Percentiles rank a stretch among this genome's conserved stretches.
These are phyloP conservation scores for Cassiopea xamachana DNA, from an alignment of 30 jellyfish, hydroid and myxozoan species.

Conservation along the genomic window DNA sequence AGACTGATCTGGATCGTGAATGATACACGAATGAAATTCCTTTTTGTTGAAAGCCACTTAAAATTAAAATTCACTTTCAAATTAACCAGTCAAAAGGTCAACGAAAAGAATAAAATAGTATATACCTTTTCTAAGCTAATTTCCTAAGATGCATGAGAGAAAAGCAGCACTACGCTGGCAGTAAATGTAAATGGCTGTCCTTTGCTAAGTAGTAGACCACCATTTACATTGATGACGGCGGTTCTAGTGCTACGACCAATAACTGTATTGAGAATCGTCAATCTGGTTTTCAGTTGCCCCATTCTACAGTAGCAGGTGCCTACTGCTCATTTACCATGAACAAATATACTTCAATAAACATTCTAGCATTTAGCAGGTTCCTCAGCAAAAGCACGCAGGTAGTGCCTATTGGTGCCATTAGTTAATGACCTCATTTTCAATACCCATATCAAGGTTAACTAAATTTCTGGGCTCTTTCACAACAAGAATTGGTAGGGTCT, in stretches of 20 bases:
- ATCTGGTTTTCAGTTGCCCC: not conserved
- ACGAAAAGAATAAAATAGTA: too few relatives aligned
- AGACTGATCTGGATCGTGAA: too few relatives aligned
- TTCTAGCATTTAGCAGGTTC: not conserved
- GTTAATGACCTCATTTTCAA: constrained; percentile 1
- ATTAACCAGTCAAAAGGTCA: too few relatives aligned
- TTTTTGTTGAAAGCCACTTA: too few relatives aligned
- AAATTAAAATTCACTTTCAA: too few relatives aligned
- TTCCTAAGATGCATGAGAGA: too few relatives aligned
- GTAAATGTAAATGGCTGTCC: not conserved
- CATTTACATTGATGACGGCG: not conserved
- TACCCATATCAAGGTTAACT: not conserved
- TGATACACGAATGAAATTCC: too few relatives aligned
- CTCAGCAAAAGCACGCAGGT: not conserved
- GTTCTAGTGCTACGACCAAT: not conserved
- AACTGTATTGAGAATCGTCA: not conserved
- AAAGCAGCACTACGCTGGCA: not conserved
- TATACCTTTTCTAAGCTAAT: too few relatives aligned
- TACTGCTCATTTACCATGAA: constrained; percentile 1
- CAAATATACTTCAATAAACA: not conserved
- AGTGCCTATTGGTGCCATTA: not conserved
- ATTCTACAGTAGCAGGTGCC: constrained; percentile 6
- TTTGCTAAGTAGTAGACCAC: not conserved
- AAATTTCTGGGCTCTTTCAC: not conserved
- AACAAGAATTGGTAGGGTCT: too few relatives aligned